These are phyloP conservation scores for Callorhinus ursinus DNA, from an alignment of 2,113 vertebrate species.

Conservation along the genomic window DNA sequence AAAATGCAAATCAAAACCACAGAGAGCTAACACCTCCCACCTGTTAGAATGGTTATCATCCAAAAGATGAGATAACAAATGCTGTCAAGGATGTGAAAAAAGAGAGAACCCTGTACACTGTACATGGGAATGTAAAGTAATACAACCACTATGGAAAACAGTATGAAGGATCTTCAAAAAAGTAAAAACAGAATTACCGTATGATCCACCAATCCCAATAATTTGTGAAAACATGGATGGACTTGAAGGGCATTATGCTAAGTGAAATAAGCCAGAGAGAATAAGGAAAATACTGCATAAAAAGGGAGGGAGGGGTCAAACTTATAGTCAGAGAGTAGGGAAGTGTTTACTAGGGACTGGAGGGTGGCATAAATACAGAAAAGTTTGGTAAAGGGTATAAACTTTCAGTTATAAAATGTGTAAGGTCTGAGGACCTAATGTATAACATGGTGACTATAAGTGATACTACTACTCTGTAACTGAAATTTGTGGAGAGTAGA, in stretches of 20 bases:
- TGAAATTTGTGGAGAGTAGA: background rate
- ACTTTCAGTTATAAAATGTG: background rate
- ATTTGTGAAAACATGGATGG: background rate
- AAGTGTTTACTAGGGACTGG: background rate
- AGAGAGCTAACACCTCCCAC: background rate
- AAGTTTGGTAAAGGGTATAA: background rate
- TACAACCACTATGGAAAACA: background rate
- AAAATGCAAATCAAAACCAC: background rate
- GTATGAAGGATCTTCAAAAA: background rate
- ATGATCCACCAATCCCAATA: background rate
- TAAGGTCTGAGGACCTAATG: background rate
- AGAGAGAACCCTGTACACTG: background rate
- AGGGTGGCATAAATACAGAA: background rate
- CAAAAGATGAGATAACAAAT: background rate
- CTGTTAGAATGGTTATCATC: background rate
- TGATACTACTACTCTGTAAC: background rate
- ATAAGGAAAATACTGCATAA: background rate
- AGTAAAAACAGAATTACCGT: background rate
- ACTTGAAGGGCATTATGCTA: background rate
- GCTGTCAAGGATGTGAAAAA: background rate
- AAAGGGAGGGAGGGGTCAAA: background rate
- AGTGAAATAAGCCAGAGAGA: background rate
- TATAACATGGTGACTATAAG: background rate
- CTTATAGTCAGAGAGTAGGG: background rate
- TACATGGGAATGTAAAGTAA: background rate